Evolutionary conservation across 2,888 invertebrate genomes (phyloP).

Genomic region (Lottia scabra): DNA sequence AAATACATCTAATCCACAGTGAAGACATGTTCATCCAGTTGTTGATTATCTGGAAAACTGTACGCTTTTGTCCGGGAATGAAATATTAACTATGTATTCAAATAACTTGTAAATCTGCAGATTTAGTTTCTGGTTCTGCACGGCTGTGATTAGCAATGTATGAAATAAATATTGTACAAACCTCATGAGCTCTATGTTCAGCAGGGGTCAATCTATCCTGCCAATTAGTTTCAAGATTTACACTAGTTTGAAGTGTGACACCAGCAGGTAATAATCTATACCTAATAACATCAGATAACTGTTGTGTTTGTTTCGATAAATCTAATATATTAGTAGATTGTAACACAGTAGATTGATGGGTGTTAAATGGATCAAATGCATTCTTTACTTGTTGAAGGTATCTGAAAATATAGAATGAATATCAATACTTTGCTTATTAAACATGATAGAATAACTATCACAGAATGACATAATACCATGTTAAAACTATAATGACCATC

Average conservation of each 20-base stretch:
- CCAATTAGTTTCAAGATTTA: conserved; percentile 40
- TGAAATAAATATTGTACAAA: conserved; percentile 23
- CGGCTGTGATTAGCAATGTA: no score
- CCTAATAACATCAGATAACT: conserved; percentile 76
- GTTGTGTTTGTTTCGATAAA: conserved; percentile 75
- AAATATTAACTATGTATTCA: neutral
- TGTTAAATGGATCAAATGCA: conserved; percentile 72
- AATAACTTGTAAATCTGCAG: no score
- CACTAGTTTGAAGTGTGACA: conserved; percentile 33
- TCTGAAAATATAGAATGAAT: conserved; percentile 51
- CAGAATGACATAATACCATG: no score
- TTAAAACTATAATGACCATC: no score
- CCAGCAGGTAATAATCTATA: conserved; percentile 70
- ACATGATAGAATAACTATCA: no score
- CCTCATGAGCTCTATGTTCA: conserved; percentile 61
- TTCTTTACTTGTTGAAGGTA: conserved; percentile 71
- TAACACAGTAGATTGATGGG: conserved; percentile 37
- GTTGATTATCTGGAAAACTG: no score
- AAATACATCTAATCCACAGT: no score
- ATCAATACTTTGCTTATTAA: no score
- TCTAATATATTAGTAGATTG: conserved; percentile 73
- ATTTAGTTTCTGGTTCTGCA: no score
- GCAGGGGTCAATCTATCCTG: conserved; percentile 57
- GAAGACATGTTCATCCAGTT: no score
- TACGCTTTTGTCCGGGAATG: neutral